phyloP scores from a whole-genome alignment of 2,888 invertebrate species.

The Cephus spinipes region DNA sequence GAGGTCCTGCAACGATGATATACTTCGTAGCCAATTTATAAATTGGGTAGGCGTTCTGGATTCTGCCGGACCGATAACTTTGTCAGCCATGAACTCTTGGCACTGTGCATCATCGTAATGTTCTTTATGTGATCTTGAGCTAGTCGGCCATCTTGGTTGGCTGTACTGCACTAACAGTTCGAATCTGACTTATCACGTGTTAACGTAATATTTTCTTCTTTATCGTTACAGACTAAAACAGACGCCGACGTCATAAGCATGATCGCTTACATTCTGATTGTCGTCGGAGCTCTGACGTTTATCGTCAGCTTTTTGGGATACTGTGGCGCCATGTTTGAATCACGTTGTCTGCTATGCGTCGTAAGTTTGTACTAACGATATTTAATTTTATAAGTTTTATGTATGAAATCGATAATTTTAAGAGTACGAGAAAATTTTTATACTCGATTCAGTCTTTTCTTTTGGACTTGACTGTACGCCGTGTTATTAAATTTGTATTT shows the following conservation, averaged over 20 bases:
- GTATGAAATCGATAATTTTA: not conserved
- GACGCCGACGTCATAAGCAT: conserved; percentile 73
- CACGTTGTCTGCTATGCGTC: conserved; percentile 75
- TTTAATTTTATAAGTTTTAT: conserved; percentile 9
- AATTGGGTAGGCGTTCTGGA: not conserved
- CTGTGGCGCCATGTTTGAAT: conserved; percentile 77
- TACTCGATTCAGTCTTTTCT: not conserved
- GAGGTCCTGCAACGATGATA: not conserved
- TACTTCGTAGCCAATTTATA: not conserved
- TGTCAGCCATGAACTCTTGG: not conserved
- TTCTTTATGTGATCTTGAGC: not conserved
- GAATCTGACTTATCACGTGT: not conserved
- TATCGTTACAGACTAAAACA: conserved; percentile 51
- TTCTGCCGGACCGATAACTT: not conserved
- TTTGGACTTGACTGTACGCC: not conserved
- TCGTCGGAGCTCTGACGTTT: conserved; percentile 77
- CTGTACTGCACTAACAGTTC: not conserved
- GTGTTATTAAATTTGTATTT: conserved; percentile 29
- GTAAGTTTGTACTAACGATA: conserved; percentile 68
- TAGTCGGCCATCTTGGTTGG: not conserved
- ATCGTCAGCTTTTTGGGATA: conserved; percentile 80
- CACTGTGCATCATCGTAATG: not conserved
- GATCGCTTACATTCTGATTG: conserved; percentile 77
- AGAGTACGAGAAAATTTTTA: not conserved
- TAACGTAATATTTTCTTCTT: not conserved